These are phyloP conservation scores for Lydus trimaculatus DNA, from an alignment of 2,888 invertebrate species.

Conservation along the genomic window DNA sequence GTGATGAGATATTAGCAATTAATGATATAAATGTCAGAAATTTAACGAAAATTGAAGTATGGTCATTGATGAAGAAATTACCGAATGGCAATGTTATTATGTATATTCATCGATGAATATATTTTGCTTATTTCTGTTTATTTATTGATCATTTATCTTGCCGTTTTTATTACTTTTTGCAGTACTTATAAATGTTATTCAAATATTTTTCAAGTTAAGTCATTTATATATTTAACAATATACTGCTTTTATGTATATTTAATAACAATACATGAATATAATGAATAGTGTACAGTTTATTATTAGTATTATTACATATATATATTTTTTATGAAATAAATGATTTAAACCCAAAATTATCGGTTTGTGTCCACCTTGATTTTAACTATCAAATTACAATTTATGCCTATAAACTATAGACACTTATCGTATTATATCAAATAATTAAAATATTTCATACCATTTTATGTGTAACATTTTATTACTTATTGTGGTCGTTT, in stretches of 20 bases:
- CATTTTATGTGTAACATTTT: not conserved
- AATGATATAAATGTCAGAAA: constrained; percentile 81
- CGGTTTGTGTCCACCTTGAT: not conserved
- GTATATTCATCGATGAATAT: constrained; percentile 43
- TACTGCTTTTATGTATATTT: constrained; percentile 22
- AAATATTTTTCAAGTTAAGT: constrained; percentile 27
- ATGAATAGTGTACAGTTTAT: constrained; percentile 25
- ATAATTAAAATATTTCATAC: constrained; percentile 4
- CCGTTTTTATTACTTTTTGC: constrained; percentile 20
- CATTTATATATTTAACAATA: constrained; percentile 34
- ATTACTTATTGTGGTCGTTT: not conserved
- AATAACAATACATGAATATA: constrained; percentile 24
- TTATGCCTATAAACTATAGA: not conserved
- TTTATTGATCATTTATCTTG: constrained; percentile 26
- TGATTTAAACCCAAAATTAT: not conserved
- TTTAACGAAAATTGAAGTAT: constrained; percentile 93
- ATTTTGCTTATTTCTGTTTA: constrained; percentile 23
- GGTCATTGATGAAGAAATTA: constrained; percentile 91
- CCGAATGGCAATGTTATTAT: constrained; percentile 73
- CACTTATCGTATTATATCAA: constrained; percentile 3
- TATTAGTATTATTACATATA: constrained; percentile 29
- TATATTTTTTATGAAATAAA: constrained; percentile 21
- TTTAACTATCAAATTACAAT: not conserved
- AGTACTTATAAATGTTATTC: constrained; percentile 28
- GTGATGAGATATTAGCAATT: constrained; percentile 86